phyloP scores from a whole-genome alignment of 1,140 invertebrate species.

The Bombus affinis region DNA sequence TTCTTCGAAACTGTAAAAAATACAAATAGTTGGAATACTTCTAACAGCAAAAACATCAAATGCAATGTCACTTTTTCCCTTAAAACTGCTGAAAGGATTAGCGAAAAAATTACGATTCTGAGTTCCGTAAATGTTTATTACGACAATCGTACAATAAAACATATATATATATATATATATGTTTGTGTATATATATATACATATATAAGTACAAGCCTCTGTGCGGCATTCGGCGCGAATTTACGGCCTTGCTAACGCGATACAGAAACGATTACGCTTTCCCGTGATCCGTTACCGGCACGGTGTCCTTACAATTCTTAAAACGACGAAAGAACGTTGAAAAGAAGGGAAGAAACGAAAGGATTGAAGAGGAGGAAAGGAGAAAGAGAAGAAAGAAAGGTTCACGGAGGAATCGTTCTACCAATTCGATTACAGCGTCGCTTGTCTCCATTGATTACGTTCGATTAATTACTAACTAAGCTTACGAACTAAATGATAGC shows the following conservation, averaged over 20 bases:
- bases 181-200: too few species aligned
- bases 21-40: too few species aligned
- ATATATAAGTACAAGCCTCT: slow-evolving; percentile 62
- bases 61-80: too few species aligned
- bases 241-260: slow-evolving; percentile 43
- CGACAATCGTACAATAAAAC: slow-evolving; percentile 48
- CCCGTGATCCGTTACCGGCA: slow-evolving; percentile 3
- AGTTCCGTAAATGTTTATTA: slow-evolving; percentile 65
- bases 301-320: background rate
- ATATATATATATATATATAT: background rate
- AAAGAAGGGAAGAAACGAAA: background rate
- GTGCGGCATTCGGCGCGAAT: slow-evolving; percentile 55
- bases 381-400: background rate
- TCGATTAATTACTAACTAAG: slow-evolving; percentile 14
- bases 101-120: slow-evolving; percentile 5
- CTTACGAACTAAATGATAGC: slow-evolving; percentile 23
- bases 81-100: background rate
- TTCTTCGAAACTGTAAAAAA: too few species aligned
- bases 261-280: slow-evolving; percentile 35
- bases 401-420: background rate
- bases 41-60: too few species aligned
- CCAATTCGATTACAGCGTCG: background rate
- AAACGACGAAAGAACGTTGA: background rate
- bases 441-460: slow-evolving; percentile 11
- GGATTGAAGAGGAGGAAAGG: too few species aligned